Conservation (phyloP, 2,888 invertebrate genomes). For the Mesorhabditis sp. region DNA sequence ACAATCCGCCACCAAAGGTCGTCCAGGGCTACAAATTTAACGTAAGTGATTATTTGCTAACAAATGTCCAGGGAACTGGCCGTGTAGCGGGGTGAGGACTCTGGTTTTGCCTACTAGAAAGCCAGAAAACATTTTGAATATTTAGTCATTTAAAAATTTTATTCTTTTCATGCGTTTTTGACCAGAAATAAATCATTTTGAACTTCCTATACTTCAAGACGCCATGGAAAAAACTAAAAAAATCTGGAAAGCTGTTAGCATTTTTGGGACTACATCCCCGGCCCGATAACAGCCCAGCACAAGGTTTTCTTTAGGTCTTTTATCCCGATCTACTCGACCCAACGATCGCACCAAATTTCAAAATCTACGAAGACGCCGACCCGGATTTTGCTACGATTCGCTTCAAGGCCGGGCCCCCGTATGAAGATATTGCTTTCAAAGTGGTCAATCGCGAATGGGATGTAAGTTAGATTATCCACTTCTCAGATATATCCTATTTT, state of each 20-base stretch:
- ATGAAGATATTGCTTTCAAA: conserved; percentile 70
- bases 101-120: too few species aligned
- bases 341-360: conserved; percentile 84
- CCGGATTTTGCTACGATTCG: conserved; percentile 87
- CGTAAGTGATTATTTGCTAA: conserved; percentile 55
- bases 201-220: too few species aligned
- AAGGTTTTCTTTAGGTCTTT: conserved; percentile 70
- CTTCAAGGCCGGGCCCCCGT: conserved; percentile 93
- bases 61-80: background rate
- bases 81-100: too few species aligned
- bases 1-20: conserved; percentile 99
- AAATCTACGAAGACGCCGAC: conserved; percentile 69
- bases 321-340: conserved; percentile 98
- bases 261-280: background rate
- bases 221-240: background rate
- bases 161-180: too few species aligned
- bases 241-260: background rate
- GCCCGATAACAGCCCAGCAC: too few species aligned
- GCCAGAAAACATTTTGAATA: too few species aligned
- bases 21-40: conserved; percentile 99
- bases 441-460: conserved; percentile 99
- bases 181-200: too few species aligned
- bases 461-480: conserved; percentile 36
- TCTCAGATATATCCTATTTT: conserved; percentile 63
- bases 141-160: too few species aligned